These are phyloP conservation scores for Chloroceryle amazona DNA, from an alignment of 2,797 vertebrate genomes.

Conservation along the genomic window DNA sequence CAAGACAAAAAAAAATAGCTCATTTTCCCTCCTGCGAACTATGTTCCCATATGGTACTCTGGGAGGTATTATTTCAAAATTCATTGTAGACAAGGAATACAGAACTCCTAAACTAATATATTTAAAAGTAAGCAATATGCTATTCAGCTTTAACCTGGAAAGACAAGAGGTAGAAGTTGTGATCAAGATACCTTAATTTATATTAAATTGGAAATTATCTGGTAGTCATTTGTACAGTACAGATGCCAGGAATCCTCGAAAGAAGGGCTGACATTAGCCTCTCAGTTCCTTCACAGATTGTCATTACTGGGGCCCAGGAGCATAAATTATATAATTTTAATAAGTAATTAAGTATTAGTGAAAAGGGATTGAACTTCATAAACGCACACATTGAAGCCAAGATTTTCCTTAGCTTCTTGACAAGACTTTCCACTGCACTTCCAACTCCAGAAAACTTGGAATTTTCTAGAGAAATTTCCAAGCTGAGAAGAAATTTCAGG, in stretches of 20 bases:
- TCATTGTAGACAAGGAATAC: not conserved
- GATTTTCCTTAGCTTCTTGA: not conserved
- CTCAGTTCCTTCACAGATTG: not conserved
- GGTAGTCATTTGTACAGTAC: not conserved
- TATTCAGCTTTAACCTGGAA: not conserved
- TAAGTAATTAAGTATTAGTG: not conserved
- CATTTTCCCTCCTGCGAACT: not conserved
- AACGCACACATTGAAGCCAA: not conserved
- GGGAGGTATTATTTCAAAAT: not conserved
- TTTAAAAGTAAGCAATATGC: not conserved
- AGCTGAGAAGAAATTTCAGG: not conserved
- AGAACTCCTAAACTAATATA: not conserved
- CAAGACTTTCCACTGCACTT: not conserved
- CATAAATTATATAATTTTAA: not conserved
- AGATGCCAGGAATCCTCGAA: not conserved
- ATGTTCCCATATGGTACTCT: not conserved
- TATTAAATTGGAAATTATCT: not conserved
- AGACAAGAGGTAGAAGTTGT: not conserved
- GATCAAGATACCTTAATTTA: not conserved
- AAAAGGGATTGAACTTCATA: not conserved
- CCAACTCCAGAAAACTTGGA: not conserved
- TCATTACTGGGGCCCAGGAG: not conserved
- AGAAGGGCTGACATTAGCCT: not conserved
- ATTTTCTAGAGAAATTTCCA: not conserved
- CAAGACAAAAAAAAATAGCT: not conserved